Evolutionary conservation across 2,797 vertebrate genomes (phyloP).

Genomic region (Coregonus sp.): DNA sequence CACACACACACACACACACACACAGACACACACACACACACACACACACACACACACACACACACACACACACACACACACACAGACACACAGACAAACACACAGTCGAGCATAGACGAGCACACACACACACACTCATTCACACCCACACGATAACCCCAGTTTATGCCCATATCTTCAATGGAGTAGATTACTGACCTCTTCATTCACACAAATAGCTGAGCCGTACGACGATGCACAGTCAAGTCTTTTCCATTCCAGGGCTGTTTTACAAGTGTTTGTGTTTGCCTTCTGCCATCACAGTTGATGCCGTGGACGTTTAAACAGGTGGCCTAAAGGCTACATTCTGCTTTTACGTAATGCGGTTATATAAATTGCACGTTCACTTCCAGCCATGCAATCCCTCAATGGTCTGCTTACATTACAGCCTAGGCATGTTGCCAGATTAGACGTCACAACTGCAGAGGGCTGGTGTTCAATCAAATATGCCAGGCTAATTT

Average conservation of each 20-base stretch:
- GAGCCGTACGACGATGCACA: too few relatives aligned
- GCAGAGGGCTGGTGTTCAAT: background rate
- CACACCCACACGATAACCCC: background rate
- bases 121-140: background rate
- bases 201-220: too few relatives aligned
- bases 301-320: too few relatives aligned
- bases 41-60: background rate
- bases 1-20: too few relatives aligned
- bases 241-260: too few relatives aligned
- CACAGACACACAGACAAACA: slow-evolving; percentile 6
- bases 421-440: background rate
- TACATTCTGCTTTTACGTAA: too few relatives aligned
- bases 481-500: background rate
- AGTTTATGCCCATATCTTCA: too few relatives aligned
- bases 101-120: background rate
- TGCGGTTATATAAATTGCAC: too few relatives aligned
- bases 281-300: too few relatives aligned
- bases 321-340: too few relatives aligned
- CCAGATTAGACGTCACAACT: background rate
- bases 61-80: background rate
- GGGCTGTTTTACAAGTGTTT: too few relatives aligned
- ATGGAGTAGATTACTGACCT: too few relatives aligned
- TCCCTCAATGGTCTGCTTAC: background rate
- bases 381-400: background rate
- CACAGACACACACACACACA: background rate